Base-by-base conservation (phyloP, 2,888 invertebrate species). In the Cryptosula pallasiana region DNA sequence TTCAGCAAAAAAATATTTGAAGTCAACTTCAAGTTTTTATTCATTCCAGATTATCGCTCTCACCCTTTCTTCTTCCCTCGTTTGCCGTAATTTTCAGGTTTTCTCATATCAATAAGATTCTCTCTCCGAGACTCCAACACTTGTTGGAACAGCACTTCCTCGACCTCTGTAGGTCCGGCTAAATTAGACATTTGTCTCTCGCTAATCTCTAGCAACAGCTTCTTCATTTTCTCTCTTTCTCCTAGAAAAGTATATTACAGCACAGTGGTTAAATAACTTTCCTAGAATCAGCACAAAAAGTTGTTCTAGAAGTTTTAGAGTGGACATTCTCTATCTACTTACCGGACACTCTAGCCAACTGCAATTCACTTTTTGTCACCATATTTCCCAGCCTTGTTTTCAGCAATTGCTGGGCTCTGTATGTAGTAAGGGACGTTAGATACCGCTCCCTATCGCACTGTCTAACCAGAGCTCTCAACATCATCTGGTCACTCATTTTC, bases 21-120 rank as follows among this genome's bases (percentile, higher is more conserved):
- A n/a, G n/a, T n/a, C n/a, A n/a, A n/a, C n/a, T n/a, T n/a, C n/a
- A n/a, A n/a, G n/a, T n/a, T n/a, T n/a, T n/a, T n/a, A n/a, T n/a
- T n/a, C n/a, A n/a, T n/a, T n/a, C n/a, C n/a, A n/a, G n/a, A n/a
- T n/a, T n/a, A n/a, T n/a, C n/a, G 45, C 45, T 13, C 57, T 5
- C 57, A 63, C 63, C 63, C 32, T 63, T 63, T 63, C 32, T 32
- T 63, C 13, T 63, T 27, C 13, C 9, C 32, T 32, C 34, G 25
- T 34, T 63, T 63, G 63, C 63, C 32, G 32, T 63, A 63, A 32
- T 63, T 63, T 32, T 32, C 63, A 32, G 63, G 63, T n/a, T 63
- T 63, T 32, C 63, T 63, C 63, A 63, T 63, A 5, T 63, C 63
- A 13, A 63, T 27, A 27, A 63, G 63, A 63, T 27, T 63, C 2